Evolutionary conservation across 2,113 vertebrate species (phyloP).

Genomic region (Lonchura striata): DNA sequence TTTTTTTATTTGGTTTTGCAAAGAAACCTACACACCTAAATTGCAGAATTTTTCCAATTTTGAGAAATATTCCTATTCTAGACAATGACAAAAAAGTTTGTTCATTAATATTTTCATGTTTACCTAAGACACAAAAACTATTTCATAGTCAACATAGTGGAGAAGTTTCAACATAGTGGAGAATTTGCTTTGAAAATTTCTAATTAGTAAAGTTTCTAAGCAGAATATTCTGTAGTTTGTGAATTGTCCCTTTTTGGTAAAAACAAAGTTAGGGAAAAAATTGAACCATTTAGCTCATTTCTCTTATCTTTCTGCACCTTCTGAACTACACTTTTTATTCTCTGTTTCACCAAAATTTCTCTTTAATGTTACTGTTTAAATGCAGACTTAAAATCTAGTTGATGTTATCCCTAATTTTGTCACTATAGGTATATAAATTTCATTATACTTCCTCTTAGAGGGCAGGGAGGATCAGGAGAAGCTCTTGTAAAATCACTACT

Average conservation of each 20-base stretch:
- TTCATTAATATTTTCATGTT: not conserved
- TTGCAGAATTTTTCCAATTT: not conserved
- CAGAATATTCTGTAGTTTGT: not conserved
- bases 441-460: not conserved
- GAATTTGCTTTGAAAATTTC: not conserved
- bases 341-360: not conserved
- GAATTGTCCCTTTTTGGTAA: not conserved
- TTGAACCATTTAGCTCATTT: not conserved
- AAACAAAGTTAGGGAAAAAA: not conserved
- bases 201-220: not conserved
- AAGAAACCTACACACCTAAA: not conserved
- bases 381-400: not conserved
- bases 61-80: not conserved
- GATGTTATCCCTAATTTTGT: not conserved
- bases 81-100: not conserved
- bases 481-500: not conserved
- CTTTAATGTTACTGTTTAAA: not conserved
- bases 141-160: not conserved
- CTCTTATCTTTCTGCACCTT: not conserved
- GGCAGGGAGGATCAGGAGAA: not conserved
- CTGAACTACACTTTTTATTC: not conserved
- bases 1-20: not conserved
- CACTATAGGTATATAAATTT: not conserved
- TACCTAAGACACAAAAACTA: not conserved
- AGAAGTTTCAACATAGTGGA: not conserved